Evolutionary conservation across 1,140 invertebrate species (phyloP).

Genomic region (Anastrepha obliqua): DNA sequence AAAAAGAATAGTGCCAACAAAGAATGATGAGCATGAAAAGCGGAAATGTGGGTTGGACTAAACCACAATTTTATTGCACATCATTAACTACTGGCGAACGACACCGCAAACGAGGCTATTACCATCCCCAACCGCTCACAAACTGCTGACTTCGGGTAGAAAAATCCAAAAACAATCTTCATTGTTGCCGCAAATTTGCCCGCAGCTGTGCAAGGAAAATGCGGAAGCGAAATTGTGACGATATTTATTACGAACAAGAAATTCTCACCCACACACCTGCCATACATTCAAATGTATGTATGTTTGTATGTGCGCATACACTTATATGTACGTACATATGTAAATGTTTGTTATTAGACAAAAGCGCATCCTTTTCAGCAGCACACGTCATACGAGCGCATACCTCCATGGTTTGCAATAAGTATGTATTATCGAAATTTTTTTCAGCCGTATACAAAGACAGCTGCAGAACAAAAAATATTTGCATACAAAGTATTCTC

Average conservation of each 20-base stretch:
- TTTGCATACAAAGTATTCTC: constrained; percentile 16
- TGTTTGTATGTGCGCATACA: neutral
- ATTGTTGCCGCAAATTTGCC: neutral
- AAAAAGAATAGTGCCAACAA: neutral
- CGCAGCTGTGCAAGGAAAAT: neutral
- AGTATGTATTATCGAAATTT: constrained; percentile 10
- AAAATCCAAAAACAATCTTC: neutral
- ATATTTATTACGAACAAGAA: neutral
- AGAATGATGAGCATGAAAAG: no score
- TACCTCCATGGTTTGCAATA: neutral
- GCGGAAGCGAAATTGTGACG: neutral
- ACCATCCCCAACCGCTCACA: neutral
- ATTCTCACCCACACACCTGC: neutral
- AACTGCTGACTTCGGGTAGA: neutral
- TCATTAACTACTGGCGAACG: neutral
- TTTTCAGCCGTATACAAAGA: neutral
- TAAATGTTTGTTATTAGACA: constrained; percentile 8
- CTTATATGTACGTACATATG: neutral
- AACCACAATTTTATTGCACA: constrained; percentile 45
- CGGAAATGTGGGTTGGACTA: constrained; percentile 20
- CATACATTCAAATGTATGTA: neutral
- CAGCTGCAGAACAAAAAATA: neutral
- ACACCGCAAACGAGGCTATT: neutral
- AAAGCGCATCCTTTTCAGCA: constrained; percentile 8
- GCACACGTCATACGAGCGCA: no score